Percentiles rank a stretch among this genome's conserved stretches.
Evolutionary conservation across 2,113 vertebrate species (phyloP).

Genomic region (Pseudopipra pipra): DNA sequence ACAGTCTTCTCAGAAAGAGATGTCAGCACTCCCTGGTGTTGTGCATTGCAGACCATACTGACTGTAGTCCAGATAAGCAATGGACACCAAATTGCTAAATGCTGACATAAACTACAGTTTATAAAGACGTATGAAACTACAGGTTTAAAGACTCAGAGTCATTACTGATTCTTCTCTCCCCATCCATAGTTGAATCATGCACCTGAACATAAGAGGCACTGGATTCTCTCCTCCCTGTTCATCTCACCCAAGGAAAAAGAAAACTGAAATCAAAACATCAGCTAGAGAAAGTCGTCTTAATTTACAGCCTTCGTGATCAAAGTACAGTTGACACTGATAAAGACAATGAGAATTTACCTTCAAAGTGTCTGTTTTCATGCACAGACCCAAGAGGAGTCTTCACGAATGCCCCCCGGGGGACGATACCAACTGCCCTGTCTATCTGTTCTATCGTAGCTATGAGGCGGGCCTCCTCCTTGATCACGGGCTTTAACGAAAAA

Average conservation of each 20-base stretch:
- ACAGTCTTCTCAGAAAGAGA: background rate
- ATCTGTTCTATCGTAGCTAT: slow-evolving; percentile 82
- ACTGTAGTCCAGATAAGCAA: background rate
- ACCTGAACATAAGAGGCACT: background rate
- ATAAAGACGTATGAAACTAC: background rate
- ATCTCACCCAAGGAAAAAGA: background rate
- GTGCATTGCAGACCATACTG: background rate
- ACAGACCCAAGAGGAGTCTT: slow-evolving; percentile 81
- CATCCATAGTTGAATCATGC: background rate
- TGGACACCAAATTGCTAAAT: background rate
- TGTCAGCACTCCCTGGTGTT: background rate
- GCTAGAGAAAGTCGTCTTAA: background rate
- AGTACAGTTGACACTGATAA: background rate
- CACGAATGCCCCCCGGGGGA: slow-evolving; percentile 86
- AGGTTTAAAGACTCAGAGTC: slow-evolving; percentile 12
- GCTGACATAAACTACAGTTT: background rate
- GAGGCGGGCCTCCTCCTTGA: slow-evolving; percentile 88
- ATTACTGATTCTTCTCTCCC: background rate
- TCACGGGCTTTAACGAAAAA: slow-evolving; percentile 44
- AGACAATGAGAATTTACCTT: slow-evolving; percentile 75
- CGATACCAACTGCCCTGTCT: slow-evolving; percentile 83
- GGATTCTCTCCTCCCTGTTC: background rate
- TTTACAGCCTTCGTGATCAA: background rate
- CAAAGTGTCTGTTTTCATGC: slow-evolving; percentile 85
- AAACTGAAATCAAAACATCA: background rate